Base-by-base conservation (phyloP, 2,888 invertebrate species). In the Stenichneumon culpator region DNA sequence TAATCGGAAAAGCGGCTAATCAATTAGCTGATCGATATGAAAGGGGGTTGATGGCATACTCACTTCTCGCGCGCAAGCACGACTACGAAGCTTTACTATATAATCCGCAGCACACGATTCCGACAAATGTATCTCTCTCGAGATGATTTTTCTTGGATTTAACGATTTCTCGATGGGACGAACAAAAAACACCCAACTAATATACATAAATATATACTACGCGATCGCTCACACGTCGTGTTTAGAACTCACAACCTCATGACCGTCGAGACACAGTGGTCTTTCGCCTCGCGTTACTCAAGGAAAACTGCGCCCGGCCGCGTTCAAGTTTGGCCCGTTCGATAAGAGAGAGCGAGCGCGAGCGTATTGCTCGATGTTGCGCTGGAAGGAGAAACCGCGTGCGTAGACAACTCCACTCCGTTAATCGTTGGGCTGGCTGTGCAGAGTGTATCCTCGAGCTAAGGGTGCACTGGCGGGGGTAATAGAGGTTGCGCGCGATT, bases 301-400 rank as follows among this genome's bases (percentile, higher is more conserved):
- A 86, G 83, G 83, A 83, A 83, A 86, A 86, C 86, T 86, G 83
- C 54, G 80, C 85, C 82, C 85, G 85, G 79, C 44, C 52, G 68
- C 70, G 74, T 19, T 44, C 50, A 52, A 72, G 67, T 75, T 77
- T 47, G 82, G 79, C 50, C 60, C 70, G 85, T 79, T 85, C 85
- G 85, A 85, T 85, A 85, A 79, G 85, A 79, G 74, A 69, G 85
- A 85, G 82, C 67, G 85, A 82, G 82, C 67, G 79, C 82, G 79
- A 85, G 74, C 57, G 69, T 67, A 75, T 67, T 72, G 75, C 67
- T 57, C 74, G 75, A 69, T 67, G 54, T 67, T 82, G 52, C 79
- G 85, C 74, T 82, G 85, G 85, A 85, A 82, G 85, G 85, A 85
- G 85, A 85, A 82, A 63, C 63, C 85, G 70, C 82, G 70, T 67